Evolutionary conservation across 2,888 invertebrate species (phyloP).

Genomic region (Drosophila greeni): DNA sequence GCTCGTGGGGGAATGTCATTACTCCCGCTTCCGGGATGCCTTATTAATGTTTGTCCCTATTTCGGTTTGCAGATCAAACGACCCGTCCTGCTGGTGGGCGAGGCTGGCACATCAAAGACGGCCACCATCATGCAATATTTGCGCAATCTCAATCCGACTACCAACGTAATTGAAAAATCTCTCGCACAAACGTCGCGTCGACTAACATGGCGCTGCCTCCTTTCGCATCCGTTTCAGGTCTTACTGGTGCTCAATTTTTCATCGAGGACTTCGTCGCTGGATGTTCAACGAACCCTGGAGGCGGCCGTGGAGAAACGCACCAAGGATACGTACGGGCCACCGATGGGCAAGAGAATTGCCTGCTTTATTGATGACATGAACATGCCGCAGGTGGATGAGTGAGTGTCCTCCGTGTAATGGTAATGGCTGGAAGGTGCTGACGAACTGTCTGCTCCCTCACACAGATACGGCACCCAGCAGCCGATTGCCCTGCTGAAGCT

Average conservation of each 20-base stretch:
- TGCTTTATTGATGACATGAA: conserved; percentile 97
- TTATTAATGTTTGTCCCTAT: conserved; percentile 43
- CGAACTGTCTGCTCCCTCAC: not conserved
- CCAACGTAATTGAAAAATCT: conserved; percentile 80
- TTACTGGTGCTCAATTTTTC: conserved; percentile 93
- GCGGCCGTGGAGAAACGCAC: conserved; percentile 93
- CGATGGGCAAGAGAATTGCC: conserved; percentile 91
- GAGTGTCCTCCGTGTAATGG: conserved; percentile 51
- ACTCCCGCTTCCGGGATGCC: conserved; percentile 7
- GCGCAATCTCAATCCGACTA: conserved; percentile 83
- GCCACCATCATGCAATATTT: conserved; percentile 92
- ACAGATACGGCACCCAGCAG: conserved; percentile 92
- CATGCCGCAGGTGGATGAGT: conserved; percentile 88
- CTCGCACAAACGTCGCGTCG: conserved; percentile 17
- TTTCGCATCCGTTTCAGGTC: conserved; percentile 80
- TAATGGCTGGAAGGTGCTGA: conserved; percentile 3
- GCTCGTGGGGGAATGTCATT: conserved; percentile 1
- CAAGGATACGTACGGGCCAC: conserved; percentile 93
- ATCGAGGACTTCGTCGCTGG: conserved; percentile 92
- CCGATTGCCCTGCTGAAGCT: conserved; percentile 95
- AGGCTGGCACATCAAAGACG: conserved; percentile 95
- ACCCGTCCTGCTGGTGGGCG: conserved; percentile 91
- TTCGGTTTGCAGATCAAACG: conserved; percentile 81
- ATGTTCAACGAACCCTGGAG: conserved; percentile 92
- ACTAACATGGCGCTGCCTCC: conserved; percentile 28